Base-by-base conservation (phyloP, 1,140 invertebrate genomes). In the Sarcophaga bullata region DNA sequence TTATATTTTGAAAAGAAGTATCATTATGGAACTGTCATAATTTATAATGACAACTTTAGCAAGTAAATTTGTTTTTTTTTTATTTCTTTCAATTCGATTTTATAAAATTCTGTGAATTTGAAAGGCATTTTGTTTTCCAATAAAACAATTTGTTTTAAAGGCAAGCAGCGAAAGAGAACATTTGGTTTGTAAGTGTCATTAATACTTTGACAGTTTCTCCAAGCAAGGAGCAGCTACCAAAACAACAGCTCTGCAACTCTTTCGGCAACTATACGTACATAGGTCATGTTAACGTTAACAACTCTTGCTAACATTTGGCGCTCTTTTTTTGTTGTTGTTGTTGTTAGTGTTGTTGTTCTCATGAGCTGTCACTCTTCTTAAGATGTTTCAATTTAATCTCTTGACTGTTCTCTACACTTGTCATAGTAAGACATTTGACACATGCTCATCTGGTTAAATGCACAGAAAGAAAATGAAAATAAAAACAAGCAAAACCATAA, bases 21-120 rank as follows among this genome's bases (percentile, higher is more conserved):
- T 76, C n/a, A 76, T 76, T 76, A 76, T 76, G 46, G 48, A 76
- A 10, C n/a, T 76, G 47, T 76, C 73, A 76, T 76, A 76, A 76
- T 76, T 76, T 76, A 48, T 49, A 37, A 48, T 76, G 73, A 76
- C 73, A 76, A 48, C 48, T n/a, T 48, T n/a, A 47, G 8, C n/a
- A 11, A 76, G 73, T n/a, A 15, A 37, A 37, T 37, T 37, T 37
- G 25, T 2, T 2, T 2, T 37, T 37, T 37, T 37, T 37, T 37
- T 37, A n/a, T n/a, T n/a, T n/a, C n/a, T n/a, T n/a, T n/a, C n/a
- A n/a, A n/a, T n/a, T n/a, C n/a, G n/a, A n/a, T 37, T 37, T 37
- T 2, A 37, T 37, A 37, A 37, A 37, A 37, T 37, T 37, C 25
- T 37, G 25, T 37, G 25, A 37, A 37, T 13, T n/a, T 58, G 54